Evolutionary conservation across 2,113 vertebrate genomes (phyloP).

Genomic region (Typhlomys cinereus): DNA sequence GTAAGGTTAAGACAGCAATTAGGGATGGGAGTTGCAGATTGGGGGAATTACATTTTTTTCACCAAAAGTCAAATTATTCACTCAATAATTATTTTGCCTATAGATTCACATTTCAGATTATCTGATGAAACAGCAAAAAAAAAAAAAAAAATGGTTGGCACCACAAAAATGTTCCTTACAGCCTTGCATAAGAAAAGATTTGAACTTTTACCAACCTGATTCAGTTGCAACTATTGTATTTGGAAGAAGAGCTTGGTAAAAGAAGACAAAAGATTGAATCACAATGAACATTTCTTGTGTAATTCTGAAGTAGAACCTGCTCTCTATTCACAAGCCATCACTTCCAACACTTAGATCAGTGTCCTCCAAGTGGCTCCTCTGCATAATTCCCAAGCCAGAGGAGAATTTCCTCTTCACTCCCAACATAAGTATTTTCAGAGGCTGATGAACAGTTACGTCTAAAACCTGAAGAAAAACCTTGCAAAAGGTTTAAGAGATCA

Average conservation of each 20-base stretch:
- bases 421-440: not conserved
- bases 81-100: not conserved
- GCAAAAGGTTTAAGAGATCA: not conserved
- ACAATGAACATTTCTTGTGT: not conserved
- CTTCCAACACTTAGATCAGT: not conserved
- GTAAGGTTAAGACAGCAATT: not conserved
- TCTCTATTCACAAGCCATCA: not conserved
- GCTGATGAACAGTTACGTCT: not conserved
- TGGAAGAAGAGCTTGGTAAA: not conserved
- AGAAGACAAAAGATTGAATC: not conserved
- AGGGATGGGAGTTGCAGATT: too few relatives aligned
- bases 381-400: too few relatives aligned
- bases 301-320: not conserved
- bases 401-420: not conserved
- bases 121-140: not conserved
- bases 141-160: slow-evolving; percentile 25
- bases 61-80: not conserved
- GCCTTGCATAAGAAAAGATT: not conserved
- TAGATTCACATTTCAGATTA: not conserved
- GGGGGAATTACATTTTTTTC: not conserved
- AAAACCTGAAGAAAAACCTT: not conserved
- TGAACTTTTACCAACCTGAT: not conserved
- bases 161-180: not conserved
- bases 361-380: not conserved
- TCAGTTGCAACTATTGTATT: not conserved